Evolutionary conservation across 1,140 invertebrate species (phyloP).

Genomic region (Lasioglossum albipes): DNA sequence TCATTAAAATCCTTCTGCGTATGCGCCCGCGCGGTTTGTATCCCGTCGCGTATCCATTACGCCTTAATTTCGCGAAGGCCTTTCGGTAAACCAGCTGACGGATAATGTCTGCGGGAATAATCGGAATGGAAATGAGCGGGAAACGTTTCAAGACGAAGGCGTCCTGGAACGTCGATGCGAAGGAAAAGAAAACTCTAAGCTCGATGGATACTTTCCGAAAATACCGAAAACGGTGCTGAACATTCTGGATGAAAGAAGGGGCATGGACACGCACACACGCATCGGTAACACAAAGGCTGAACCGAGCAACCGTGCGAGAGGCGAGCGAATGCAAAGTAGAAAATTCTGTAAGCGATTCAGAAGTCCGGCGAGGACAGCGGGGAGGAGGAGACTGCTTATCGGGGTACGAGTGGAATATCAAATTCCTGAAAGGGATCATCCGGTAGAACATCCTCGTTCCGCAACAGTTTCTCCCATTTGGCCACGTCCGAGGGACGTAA

Average conservation of each 20-base stretch:
- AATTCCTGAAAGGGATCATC: conserved; percentile 2
- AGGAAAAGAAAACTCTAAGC: not conserved
- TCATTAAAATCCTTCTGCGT: conserved; percentile 62
- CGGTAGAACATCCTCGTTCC: not conserved
- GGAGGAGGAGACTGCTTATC: not conserved
- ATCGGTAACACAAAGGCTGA: no score
- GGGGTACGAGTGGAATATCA: not conserved
- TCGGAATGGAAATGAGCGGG: conserved; percentile 50
- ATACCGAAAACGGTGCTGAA: no score
- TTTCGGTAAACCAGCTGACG: conserved; percentile 46
- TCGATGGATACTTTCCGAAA: no score
- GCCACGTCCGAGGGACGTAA: not conserved
- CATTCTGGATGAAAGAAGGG: no score
- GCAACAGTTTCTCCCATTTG: conserved; percentile 11
- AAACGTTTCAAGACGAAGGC: not conserved
- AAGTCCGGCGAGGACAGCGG: not conserved
- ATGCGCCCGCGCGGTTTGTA: conserved; percentile 53
- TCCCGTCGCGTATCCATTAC: conserved; percentile 63
- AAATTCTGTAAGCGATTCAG: not conserved
- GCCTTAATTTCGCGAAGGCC: conserved; percentile 55
- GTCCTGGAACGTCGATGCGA: no score
- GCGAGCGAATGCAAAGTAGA: not conserved
- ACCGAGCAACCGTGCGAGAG: no score
- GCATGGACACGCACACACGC: no score
- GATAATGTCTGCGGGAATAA: conserved; percentile 43